These are phyloP conservation scores for Barbus barbus DNA, from an alignment of 2,113 vertebrate genomes.

Conservation along the genomic window DNA sequence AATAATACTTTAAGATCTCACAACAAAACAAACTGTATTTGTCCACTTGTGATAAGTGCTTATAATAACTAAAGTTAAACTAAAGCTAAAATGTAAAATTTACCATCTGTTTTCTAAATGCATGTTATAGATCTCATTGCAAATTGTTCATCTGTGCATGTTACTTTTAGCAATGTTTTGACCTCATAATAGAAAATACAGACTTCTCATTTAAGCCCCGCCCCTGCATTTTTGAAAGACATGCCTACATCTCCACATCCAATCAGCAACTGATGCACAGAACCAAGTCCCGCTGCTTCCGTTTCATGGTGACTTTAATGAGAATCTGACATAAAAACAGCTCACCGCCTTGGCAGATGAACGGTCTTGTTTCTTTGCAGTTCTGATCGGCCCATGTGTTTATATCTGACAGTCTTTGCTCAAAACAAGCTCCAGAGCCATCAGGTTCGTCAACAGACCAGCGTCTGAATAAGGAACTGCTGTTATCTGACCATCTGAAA, in stretches of 20 bases:
- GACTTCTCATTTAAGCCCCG: no score
- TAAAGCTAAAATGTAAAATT: no score
- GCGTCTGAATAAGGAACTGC: background rate
- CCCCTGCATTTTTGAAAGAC: background rate
- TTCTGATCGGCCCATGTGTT: background rate
- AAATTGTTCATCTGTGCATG: no score
- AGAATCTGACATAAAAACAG: background rate
- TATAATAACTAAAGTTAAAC: no score
- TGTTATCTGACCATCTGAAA: background rate
- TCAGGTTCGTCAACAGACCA: background rate
- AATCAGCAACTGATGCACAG: background rate
- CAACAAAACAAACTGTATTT: no score
- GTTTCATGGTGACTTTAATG: no score
- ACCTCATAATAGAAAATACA: no score
- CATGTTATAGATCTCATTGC: no score
- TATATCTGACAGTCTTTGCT: background rate
- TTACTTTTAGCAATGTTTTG: no score
- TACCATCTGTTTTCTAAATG: no score
- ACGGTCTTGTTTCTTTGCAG: background rate
- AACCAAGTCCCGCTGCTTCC: background rate
- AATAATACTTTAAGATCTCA: no score
- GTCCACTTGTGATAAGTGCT: no score
- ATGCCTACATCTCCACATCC: background rate
- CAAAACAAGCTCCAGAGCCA: background rate
- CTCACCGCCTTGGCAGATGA: background rate